These are phyloP conservation scores for Dysidea cf. avara DNA, from an alignment of 37 sponge, comb jelly and placozoan genomes.

Conservation along the genomic window DNA sequence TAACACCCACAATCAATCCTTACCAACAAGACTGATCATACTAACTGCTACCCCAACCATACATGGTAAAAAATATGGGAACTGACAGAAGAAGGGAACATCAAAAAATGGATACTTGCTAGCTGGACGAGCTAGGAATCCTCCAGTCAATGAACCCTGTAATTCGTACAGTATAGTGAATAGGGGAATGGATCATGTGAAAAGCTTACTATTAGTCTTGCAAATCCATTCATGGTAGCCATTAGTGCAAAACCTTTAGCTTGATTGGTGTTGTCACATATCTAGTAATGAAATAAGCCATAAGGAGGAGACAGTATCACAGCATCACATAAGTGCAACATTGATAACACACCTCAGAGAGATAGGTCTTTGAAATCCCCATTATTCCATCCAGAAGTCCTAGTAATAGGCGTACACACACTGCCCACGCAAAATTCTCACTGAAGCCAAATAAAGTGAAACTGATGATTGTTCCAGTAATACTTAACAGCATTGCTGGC, in stretches of 20 bases:
- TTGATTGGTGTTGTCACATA: conserved; percentile 89
- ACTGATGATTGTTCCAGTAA: conserved; percentile 46
- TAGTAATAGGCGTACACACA: conserved; percentile 73
- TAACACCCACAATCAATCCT: neutral
- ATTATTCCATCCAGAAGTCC: conserved; percentile 83
- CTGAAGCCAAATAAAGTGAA: conserved; percentile 73
- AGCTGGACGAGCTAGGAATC: conserved; percentile 86
- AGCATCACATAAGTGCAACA: no score
- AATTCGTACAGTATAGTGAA: neutral
- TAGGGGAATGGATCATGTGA: neutral
- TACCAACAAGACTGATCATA: conserved; percentile 49
- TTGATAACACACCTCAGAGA: conserved; percentile 87
- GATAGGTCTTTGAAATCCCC: conserved; percentile 83
- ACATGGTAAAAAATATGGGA: conserved; percentile 81
- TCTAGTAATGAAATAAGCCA: no score
- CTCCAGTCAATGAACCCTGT: conserved; percentile 78
- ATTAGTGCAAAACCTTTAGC: conserved; percentile 76
- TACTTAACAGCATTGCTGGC: conserved; percentile 66
- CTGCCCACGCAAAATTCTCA: conserved; percentile 85
- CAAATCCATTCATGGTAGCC: conserved; percentile 48
- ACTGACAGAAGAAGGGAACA: conserved; percentile 70
- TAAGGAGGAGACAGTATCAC: no score
- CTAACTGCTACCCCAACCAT: conserved; percentile 55
- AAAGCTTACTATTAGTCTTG: conserved; percentile 57
- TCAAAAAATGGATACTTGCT: no score